Conservation (phyloP, 1,140 invertebrate species). For the Daktulosphaira vitifoliae region DNA sequence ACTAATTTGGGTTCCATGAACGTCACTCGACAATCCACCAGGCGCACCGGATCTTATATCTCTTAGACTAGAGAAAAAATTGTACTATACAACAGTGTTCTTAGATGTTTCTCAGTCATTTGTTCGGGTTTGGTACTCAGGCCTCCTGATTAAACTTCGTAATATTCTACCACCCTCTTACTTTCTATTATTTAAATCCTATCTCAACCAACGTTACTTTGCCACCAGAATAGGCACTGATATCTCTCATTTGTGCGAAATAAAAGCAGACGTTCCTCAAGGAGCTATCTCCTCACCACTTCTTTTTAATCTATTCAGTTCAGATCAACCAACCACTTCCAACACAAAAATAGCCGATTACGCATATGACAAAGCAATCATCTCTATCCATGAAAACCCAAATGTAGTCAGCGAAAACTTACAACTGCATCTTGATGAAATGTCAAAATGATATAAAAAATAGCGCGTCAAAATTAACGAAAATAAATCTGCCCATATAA, state of each 20-base stretch:
- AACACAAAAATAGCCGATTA: neutral
- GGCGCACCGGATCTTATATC: no score
- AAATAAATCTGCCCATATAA: no score
- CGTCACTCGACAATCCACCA: no score
- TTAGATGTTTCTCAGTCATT: neutral
- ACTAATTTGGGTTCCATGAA: no score
- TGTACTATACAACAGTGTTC: no score
- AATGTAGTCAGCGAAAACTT: neutral
- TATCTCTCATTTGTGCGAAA: neutral
- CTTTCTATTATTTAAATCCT: neutral
- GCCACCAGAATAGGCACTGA: slow-evolving; percentile 1
- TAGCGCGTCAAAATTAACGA: no score
- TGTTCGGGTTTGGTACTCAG: neutral
- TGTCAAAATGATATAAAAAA: no score
- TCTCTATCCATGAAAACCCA: neutral
- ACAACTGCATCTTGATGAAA: neutral
- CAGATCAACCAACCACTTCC: neutral
- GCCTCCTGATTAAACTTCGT: neutral
- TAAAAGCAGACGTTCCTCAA: neutral
- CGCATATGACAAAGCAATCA: neutral
- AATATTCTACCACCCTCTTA: neutral
- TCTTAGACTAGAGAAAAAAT: no score
- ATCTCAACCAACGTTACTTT: neutral
- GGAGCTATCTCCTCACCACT: neutral
- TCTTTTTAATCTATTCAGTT: neutral